A percentile compares a stretch with the other conserved stretches of the same genome.
These are phyloP conservation scores for Andrena fulva DNA, from an alignment of 2,888 invertebrate species.

Conservation along the genomic window DNA sequence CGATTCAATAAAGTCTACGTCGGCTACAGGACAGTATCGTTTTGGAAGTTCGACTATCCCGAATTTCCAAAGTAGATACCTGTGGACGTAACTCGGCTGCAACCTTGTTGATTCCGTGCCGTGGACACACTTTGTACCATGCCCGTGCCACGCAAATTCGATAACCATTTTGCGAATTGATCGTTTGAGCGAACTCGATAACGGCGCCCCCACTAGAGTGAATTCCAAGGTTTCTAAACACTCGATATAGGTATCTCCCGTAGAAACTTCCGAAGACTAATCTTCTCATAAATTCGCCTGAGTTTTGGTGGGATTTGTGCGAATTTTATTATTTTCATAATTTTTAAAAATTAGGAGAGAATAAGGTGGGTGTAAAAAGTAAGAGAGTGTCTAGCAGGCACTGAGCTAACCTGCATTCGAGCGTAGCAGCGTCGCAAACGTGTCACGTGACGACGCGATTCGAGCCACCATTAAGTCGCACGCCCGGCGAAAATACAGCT, in stretches of 20 bases:
- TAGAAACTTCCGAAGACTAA: not conserved
- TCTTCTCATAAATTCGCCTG: not conserved
- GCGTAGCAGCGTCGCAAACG: constrained; percentile 11
- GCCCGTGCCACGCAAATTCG: constrained; percentile 48
- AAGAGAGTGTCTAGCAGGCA: not conserved
- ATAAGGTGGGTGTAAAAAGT: not conserved
- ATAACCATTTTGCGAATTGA: constrained; percentile 54
- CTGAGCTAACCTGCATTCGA: not conserved
- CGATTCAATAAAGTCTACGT: constrained; percentile 66
- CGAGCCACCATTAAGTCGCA: constrained; percentile 49
- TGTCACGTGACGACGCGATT: constrained; percentile 38
- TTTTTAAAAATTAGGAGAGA: not conserved
- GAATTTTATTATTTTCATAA: not conserved
- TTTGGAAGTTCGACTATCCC: constrained; percentile 24
- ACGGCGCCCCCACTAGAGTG: constrained; percentile 15
- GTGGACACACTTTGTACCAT: constrained; percentile 49
- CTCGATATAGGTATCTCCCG: not conserved
- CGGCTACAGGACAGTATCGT: constrained; percentile 66
- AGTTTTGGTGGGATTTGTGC: not conserved
- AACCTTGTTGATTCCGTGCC: constrained; percentile 55
- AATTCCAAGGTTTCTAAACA: not conserved
- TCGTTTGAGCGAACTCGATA: constrained; percentile 49
- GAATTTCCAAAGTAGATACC: constrained; percentile 37
- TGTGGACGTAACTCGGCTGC: constrained; percentile 38
- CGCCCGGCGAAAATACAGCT: constrained; percentile 43